Base-by-base conservation (phyloP, 1,140 invertebrate species). In the Drosophila gunungcola region DNA sequence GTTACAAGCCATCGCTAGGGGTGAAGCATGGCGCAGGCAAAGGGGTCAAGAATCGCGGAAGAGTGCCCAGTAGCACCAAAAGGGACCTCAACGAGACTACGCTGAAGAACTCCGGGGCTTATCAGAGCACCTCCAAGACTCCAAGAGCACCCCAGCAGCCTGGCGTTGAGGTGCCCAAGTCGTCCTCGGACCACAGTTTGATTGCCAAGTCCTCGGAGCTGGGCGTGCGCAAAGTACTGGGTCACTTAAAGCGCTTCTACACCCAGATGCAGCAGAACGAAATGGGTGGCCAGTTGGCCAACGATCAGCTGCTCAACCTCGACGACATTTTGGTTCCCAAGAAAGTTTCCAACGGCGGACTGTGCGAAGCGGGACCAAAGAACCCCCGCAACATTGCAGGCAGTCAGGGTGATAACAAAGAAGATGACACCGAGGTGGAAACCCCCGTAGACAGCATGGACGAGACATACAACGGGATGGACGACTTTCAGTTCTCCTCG, bases 231-330 rank as follows among this genome's bases (percentile, higher is more conserved):
- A 83, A 90, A 46, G 61, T 90, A 10, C 38, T 91, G 51, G 90
- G 81, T 12, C 85, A 91, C 10, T 61, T 91, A 29, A 80, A 91
- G 51, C 85, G 82, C 49, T 77, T 85, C 41, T 91, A 64, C 53
- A 88, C 43, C 4, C 68, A 89, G 58, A 57, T 90, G 21, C 57
- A 88, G 29, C 25, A 61, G 2, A 70, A 38, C 7, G 80, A 90
- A 42, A 25, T 78, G 10, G 67, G 72, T 21, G 51, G 48, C 9
- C 72, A 80, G 12, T 3, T 10, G 32, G 10, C 36, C 0, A 67
- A 45, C 13, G 58, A 76, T 4, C 12, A 29, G 2, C 32, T 63
- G 3, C 39, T 32, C n/a, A 51, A 32, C 13, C 27, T 77, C 2
- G 74, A 61, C 11, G 63, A 68, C 4, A 45, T 42, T 0, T 1